These are phyloP conservation scores for Mesorhabditis spiculigera DNA, from an alignment of 2,888 invertebrate genomes.

Conservation along the genomic window DNA sequence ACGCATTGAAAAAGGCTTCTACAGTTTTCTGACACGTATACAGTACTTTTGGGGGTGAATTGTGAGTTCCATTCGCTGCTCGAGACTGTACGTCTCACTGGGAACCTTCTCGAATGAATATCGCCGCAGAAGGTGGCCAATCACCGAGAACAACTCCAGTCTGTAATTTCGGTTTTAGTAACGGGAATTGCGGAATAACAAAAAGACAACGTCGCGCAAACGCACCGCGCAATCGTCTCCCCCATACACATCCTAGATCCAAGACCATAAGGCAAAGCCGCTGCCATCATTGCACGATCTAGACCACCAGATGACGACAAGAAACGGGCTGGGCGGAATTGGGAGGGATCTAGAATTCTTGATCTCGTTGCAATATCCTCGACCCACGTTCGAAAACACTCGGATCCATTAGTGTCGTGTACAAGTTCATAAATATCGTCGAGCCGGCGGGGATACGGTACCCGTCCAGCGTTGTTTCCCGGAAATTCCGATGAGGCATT, in stretches of 20 bases:
- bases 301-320: not conserved
- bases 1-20: too few species aligned
- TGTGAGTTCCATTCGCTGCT: slow-evolving; percentile 14
- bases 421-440: slow-evolving; percentile 17
- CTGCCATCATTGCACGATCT: slow-evolving; percentile 4
- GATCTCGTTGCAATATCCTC: not conserved
- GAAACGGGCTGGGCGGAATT: slow-evolving; percentile 1
- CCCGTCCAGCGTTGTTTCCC: slow-evolving; percentile 14
- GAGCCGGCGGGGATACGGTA: slow-evolving; percentile 15
- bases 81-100: slow-evolving; percentile 9
- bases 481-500: slow-evolving; percentile 8
- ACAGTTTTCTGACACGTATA: not conserved
- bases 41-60: slow-evolving; percentile 11
- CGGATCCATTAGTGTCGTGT: slow-evolving; percentile 12
- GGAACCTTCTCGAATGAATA: slow-evolving; percentile 11
- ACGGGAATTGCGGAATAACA: too few species aligned
- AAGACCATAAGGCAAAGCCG: slow-evolving; percentile 13
- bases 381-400: slow-evolving; percentile 10
- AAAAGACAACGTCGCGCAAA: not conserved
- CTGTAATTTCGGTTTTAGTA: slow-evolving; percentile 5
- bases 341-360: not conserved
- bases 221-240: slow-evolving; percentile 14
- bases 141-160: slow-evolving; percentile 13
- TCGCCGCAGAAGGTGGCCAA: slow-evolving; percentile 12
- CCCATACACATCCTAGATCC: slow-evolving; percentile 17